phyloP scores from a whole-genome alignment of 2,888 invertebrate species.

The Aleiodes alternator region DNA sequence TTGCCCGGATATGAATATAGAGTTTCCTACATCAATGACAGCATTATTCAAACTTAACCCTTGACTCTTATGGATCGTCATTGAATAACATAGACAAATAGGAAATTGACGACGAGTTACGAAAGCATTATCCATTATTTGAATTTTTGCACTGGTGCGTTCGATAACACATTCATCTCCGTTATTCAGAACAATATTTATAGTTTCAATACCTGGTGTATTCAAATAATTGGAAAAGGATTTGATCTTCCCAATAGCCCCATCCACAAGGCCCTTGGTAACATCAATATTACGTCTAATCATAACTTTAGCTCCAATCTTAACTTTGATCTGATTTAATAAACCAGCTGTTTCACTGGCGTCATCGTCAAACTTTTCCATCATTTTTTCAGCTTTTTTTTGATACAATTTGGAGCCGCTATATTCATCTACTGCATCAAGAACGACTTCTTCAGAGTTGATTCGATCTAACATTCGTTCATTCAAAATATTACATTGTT shows the following conservation, averaged over 20 bases:
- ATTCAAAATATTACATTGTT: conserved; percentile 21
- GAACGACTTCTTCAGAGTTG: conserved; percentile 21
- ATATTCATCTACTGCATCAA: conserved; percentile 21
- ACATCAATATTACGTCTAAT: conserved; percentile 4
- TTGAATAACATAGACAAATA: neutral
- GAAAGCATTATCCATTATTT: neutral
- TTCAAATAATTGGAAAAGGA: conserved; percentile 29
- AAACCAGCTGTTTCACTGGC: conserved; percentile 57
- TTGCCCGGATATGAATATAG: conserved; percentile 55
- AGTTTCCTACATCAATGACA: conserved; percentile 53
- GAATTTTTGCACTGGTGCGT: neutral
- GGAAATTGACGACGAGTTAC: neutral
- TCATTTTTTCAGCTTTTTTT: conserved; percentile 47
- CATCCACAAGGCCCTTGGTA: neutral
- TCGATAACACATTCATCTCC: neutral
- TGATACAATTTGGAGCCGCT: conserved; percentile 52
- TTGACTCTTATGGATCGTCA: neutral
- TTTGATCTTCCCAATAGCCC: conserved; percentile 4
- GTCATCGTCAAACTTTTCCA: conserved; percentile 55
- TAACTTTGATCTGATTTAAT: conserved; percentile 35
- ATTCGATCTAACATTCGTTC: conserved; percentile 18
- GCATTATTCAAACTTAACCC: conserved; percentile 44
- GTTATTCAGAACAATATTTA: neutral
- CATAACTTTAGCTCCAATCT: conserved; percentile 30
- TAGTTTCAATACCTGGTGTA: conserved; percentile 36